These are phyloP conservation scores for Byasa hedistus DNA, from an alignment of 2,888 invertebrate species.

Conservation along the genomic window DNA sequence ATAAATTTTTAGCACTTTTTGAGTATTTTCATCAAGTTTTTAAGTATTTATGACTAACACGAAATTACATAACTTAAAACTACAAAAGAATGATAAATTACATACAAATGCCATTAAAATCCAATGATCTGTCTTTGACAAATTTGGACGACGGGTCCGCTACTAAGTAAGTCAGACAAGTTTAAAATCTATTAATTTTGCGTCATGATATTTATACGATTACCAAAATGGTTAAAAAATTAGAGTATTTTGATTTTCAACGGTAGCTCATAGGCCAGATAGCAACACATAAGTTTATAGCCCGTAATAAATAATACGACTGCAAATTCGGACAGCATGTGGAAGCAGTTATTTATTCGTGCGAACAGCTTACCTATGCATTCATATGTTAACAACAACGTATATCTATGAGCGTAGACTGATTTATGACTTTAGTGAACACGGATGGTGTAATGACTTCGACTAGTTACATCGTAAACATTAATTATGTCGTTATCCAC, in stretches of 20 bases:
- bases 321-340: slow-evolving; percentile 37
- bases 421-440: slow-evolving; percentile 27
- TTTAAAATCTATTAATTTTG: too few relatives aligned
- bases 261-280: slow-evolving; percentile 36
- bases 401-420: slow-evolving; percentile 20
- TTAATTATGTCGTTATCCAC: slow-evolving; percentile 30
- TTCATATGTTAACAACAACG: slow-evolving; percentile 24
- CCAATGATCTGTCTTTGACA: too few relatives aligned
- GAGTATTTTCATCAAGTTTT: too few relatives aligned
- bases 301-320: slow-evolving; percentile 37
- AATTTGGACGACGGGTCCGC: too few relatives aligned
- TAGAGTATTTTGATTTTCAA: neutral
- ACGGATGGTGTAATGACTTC: slow-evolving; percentile 24
- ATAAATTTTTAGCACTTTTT: too few relatives aligned
- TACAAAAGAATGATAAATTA: too few relatives aligned
- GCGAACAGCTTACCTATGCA: slow-evolving; percentile 35
- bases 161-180: too few relatives aligned
- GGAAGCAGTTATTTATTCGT: slow-evolving; percentile 39
- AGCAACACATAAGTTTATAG: slow-evolving; percentile 36
- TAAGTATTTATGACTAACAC: too few relatives aligned
- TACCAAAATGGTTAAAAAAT: too few relatives aligned
- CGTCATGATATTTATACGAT: too few relatives aligned
- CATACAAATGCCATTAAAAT: too few relatives aligned
- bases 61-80: too few relatives aligned
- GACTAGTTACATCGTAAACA: slow-evolving; percentile 27